A percentile compares a stretch with the other conserved stretches of the same genome.
Conservation (phyloP, 1,140 invertebrate species). For the Arctopsyche grandis region DNA sequence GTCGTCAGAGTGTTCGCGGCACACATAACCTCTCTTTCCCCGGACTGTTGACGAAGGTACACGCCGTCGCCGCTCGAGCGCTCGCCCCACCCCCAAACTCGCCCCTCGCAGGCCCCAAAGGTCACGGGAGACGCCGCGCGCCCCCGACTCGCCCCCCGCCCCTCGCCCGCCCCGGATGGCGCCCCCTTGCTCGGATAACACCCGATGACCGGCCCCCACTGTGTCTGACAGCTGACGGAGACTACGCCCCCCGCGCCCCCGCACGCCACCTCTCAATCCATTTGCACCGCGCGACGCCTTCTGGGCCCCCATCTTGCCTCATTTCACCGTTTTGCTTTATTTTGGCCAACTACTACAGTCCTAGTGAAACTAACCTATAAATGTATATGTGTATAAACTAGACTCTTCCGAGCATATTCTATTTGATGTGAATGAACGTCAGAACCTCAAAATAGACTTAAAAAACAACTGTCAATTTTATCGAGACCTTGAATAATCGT, state of each 20-base stretch:
- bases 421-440: too few relatives aligned
- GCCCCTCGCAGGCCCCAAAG: not conserved
- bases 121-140: constrained; percentile 46
- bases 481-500: too few relatives aligned
- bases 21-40: constrained; percentile 34
- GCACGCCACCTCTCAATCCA: not conserved
- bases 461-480: too few relatives aligned
- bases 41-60: constrained; percentile 37
- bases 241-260: not conserved
- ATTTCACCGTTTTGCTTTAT: too few relatives aligned
- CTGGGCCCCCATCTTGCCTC: not conserved
- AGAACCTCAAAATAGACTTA: too few relatives aligned
- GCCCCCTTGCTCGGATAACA: not conserved
- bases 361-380: too few relatives aligned
- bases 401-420: too few relatives aligned
- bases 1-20: not conserved
- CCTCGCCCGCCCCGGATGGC: not conserved
- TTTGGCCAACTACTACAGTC: too few relatives aligned
- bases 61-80: constrained; percentile 11
- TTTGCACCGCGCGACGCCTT: too few relatives aligned
- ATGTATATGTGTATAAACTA: too few relatives aligned
- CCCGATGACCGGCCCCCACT: not conserved
- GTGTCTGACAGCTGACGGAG: not conserved
- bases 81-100: not conserved
- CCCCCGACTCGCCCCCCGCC: too few relatives aligned